These are phyloP conservation scores for Desoria tigrina DNA, from an alignment of 2,888 invertebrate species.

Conservation along the genomic window DNA sequence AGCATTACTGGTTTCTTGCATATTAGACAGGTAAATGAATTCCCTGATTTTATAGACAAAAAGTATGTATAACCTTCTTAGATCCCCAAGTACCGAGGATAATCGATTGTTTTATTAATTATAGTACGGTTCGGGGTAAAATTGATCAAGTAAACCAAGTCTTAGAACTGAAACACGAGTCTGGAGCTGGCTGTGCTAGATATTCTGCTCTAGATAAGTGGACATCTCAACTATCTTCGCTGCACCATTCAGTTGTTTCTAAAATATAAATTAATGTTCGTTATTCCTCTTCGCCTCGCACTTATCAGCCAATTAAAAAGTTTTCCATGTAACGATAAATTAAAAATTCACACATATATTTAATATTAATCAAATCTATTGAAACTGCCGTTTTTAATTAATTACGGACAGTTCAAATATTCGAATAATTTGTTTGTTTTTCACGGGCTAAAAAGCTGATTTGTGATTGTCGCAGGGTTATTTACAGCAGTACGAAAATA, in stretches of 20 bases:
- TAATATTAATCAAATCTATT: too few relatives aligned
- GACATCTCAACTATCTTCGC: conserved; percentile 84
- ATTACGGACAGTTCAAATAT: too few relatives aligned
- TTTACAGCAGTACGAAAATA: too few relatives aligned
- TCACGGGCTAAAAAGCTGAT: too few relatives aligned
- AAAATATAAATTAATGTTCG: conserved; percentile 65
- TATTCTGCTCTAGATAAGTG: conserved; percentile 94
- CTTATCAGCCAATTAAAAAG: background rate
- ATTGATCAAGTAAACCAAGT: conserved; percentile 87
- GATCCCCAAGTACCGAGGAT: background rate
- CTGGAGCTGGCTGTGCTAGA: conserved; percentile 71
- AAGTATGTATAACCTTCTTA: background rate
- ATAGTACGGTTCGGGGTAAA: conserved; percentile 61
- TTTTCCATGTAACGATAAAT: too few relatives aligned
- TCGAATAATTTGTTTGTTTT: too few relatives aligned
- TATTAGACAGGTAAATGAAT: conserved; percentile 86
- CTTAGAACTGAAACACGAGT: conserved; percentile 77
- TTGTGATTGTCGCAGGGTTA: too few relatives aligned
- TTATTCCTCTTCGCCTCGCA: background rate
- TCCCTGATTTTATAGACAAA: background rate
- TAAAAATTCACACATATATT: too few relatives aligned
- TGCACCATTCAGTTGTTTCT: conserved; percentile 87
- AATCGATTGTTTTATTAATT: conserved; percentile 47
- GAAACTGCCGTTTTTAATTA: too few relatives aligned
- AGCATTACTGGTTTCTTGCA: conserved; percentile 93